Base-by-base conservation (phyloP, 1,140 invertebrate genomes). In the Sitophilus oryzae region DNA sequence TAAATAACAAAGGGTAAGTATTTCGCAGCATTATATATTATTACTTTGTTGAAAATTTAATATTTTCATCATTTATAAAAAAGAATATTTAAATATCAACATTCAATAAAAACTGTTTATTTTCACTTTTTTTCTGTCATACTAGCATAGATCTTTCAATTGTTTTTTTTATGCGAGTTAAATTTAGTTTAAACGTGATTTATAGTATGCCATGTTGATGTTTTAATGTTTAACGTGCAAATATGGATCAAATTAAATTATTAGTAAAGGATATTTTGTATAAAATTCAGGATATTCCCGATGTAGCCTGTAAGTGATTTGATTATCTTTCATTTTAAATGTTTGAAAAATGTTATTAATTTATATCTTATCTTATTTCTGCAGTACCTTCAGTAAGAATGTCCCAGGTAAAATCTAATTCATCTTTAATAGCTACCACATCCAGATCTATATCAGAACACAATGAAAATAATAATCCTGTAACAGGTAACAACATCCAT, bases 261-360 rank as follows among this genome's bases (percentile, higher is more conserved):
- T 41, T 48, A n/a, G 37, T 56, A 10, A 56, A 49, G 41, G 53
- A 56, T 56, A 25, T 56, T 22, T 36, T 56, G 16, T 20, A 49
- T 20, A 56, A 56, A 18, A 56, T 49, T 35, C 53, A 55, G 18
- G 52, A 55, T 25, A 55, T 55, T 23, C 52, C 52, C n/a, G 45
- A 55, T 48, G 21, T 47, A 14, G 43, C 44, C 6, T 55, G 52
- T 55, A 42, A 55, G 52, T 55, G 18, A 14, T 11, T 10, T 6
- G 14, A n/a, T 25, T 9, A n/a, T 5, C 4, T 38, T 14, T n/a
- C 8, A 4, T 25, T 44, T 8, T 2, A 19, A 44, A 44, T 23
- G 14, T 15, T 22, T 22, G 20, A 4, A 3, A 4, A 19, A n/a
- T 20, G 14, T 16, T 42, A 20, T 2, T 5, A 9, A 42, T 5